Percentiles rank a stretch among this genome's conserved stretches.
phyloP scores from a whole-genome alignment of 2,888 invertebrate genomes.

The Tachina fera region DNA sequence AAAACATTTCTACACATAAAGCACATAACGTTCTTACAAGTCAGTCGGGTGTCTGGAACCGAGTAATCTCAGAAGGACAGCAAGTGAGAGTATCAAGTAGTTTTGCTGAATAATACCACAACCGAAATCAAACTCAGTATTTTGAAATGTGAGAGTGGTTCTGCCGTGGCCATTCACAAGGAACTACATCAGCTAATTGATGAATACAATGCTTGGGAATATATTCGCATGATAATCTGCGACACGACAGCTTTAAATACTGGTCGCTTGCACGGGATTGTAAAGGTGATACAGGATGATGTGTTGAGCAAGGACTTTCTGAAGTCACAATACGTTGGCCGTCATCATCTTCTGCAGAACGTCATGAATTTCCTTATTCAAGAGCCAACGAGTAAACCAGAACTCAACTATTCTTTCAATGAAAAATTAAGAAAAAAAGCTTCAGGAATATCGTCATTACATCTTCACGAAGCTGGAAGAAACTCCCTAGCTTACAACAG shows the following conservation, averaged over 20 bases:
- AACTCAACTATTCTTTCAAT: background rate
- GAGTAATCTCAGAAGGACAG: slow-evolving; percentile 6
- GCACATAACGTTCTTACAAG: background rate
- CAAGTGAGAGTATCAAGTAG: slow-evolving; percentile 10
- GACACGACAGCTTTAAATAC: slow-evolving; percentile 21
- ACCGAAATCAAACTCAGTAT: slow-evolving; percentile 23
- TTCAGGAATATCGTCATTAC: slow-evolving; percentile 12
- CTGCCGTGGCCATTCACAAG: slow-evolving; percentile 10
- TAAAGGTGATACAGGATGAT: slow-evolving; percentile 17
- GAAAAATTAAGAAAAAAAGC: background rate
- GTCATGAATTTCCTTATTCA: slow-evolving; percentile 6
- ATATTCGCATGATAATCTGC: slow-evolving; percentile 29
- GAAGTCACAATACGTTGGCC: slow-evolving; percentile 17
- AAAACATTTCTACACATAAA: slow-evolving; percentile 21
- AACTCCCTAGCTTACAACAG: slow-evolving; percentile 12
- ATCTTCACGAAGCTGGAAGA: slow-evolving; percentile 6
- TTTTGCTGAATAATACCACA: slow-evolving; percentile 16
- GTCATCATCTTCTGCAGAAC: slow-evolving; percentile 14
- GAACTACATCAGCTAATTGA: background rate
- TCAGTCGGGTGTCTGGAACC: background rate
- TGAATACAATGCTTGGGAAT: too few species aligned
- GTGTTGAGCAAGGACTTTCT: slow-evolving; percentile 22
- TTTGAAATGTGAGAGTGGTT: slow-evolving; percentile 8
- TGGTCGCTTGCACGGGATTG: slow-evolving; percentile 9
- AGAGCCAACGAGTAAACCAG: slow-evolving; percentile 17